Percentiles rank a stretch among this genome's conserved stretches.
phyloP scores from a whole-genome alignment of 1,140 invertebrate species.

The Polyergus mexicanus region DNA sequence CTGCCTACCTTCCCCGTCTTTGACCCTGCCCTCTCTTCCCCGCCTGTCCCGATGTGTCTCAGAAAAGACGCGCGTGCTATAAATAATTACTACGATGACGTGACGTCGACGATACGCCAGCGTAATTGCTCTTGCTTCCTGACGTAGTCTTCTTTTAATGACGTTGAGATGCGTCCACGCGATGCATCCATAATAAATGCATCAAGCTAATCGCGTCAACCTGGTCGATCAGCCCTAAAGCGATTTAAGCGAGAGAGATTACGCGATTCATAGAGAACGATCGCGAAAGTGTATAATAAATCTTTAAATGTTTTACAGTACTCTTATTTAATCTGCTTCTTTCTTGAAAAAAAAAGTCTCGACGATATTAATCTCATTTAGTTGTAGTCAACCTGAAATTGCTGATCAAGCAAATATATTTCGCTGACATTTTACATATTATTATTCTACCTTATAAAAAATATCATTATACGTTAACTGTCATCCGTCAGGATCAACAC shows the following conservation, averaged over 20 bases:
- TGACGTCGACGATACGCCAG: background rate
- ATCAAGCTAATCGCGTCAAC: constrained; percentile 43
- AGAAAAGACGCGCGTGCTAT: constrained; percentile 50
- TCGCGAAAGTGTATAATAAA: background rate
- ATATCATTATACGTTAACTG: constrained; percentile 6
- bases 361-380: background rate
- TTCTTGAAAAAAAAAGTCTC: background rate
- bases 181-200: constrained; percentile 27
- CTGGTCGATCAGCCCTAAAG: constrained; percentile 16
- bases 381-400: background rate
- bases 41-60: background rate
- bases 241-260: background rate
- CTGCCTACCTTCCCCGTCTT: background rate
- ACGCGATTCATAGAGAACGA: background rate
- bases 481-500: background rate
- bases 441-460: background rate
- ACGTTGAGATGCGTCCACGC: constrained; percentile 41
- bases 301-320: background rate
- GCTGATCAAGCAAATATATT: background rate
- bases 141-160: constrained; percentile 51
- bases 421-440: background rate
- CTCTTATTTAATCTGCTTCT: background rate
- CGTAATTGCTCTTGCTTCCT: background rate
- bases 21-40: background rate
- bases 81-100: constrained; percentile 38